Conservation (phyloP, 2,113 vertebrate genomes). For the Petaurus breviceps region DNA sequence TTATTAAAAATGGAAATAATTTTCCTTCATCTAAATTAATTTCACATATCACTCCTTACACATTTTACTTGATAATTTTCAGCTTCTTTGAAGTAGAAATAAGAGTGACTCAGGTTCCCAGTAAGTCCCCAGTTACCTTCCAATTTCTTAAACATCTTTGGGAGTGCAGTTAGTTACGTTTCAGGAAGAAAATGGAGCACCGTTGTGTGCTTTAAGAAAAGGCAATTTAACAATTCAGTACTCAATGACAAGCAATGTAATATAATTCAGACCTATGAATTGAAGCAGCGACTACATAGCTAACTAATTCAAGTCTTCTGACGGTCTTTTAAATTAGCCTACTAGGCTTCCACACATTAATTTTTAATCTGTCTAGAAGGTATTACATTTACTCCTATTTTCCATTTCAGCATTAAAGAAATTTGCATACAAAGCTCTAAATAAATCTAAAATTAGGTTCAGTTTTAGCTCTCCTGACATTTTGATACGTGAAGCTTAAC, state of each 20-base stretch:
- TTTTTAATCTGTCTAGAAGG: constrained; percentile 62
- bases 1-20: constrained; percentile 46
- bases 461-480: constrained; percentile 34
- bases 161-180: not conserved
- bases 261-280: not conserved
- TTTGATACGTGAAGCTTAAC: constrained; percentile 48
- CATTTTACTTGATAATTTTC: constrained; percentile 45
- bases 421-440: constrained; percentile 52
- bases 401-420: constrained; percentile 66
- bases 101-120: not conserved
- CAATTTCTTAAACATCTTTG: constrained; percentile 41
- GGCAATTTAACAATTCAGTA: constrained; percentile 47
- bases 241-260: constrained; percentile 30
- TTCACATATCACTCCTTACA: constrained; percentile 49
- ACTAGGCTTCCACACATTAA: constrained; percentile 31
- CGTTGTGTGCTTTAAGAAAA: constrained; percentile 10
- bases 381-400: constrained; percentile 60
- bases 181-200: constrained; percentile 23
- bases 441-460: constrained; percentile 57
- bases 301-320: constrained; percentile 48
- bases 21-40: constrained; percentile 21
- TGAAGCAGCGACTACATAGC: not conserved
- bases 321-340: constrained; percentile 52
- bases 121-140: constrained; percentile 6
- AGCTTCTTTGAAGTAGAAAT: constrained; percentile 22